A percentile compares a stretch with the other conserved stretches of the same genome.
These are phyloP conservation scores for Mirounga angustirostris DNA, from an alignment of 2,113 vertebrate genomes.

Conservation along the genomic window DNA sequence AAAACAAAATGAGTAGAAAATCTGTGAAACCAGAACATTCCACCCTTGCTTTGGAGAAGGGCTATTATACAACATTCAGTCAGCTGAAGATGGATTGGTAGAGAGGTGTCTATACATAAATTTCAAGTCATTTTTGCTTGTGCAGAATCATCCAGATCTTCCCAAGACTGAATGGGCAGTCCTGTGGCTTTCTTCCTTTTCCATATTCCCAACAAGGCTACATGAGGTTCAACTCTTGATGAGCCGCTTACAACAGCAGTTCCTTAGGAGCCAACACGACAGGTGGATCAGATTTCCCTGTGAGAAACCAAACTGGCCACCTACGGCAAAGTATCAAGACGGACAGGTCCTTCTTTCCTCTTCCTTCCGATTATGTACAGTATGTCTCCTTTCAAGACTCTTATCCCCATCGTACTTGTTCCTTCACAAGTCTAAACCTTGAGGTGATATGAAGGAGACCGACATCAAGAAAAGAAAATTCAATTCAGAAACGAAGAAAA, in stretches of 20 bases:
- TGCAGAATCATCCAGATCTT: slow-evolving; percentile 58
- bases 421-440: slow-evolving; percentile 71
- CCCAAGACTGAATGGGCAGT: slow-evolving; percentile 62
- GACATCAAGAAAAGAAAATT: slow-evolving; percentile 65
- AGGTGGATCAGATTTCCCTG: slow-evolving; percentile 67
- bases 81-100: slow-evolving; percentile 74
- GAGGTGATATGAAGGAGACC: slow-evolving; percentile 73
- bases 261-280: slow-evolving; percentile 77
- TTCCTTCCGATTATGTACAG: slow-evolving; percentile 59
- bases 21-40: slow-evolving; percentile 66
- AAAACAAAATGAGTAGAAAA: slow-evolving; percentile 72
- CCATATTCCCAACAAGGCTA: slow-evolving; percentile 72
- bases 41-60: slow-evolving; percentile 78
- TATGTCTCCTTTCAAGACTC: slow-evolving; percentile 74
- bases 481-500: slow-evolving; percentile 60
- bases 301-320: slow-evolving; percentile 69
- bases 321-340: slow-evolving; percentile 60
- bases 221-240: slow-evolving; percentile 70
- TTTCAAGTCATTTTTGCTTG: slow-evolving; percentile 65
- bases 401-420: slow-evolving; percentile 38
- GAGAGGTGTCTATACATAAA: slow-evolving; percentile 61
- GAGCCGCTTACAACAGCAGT: slow-evolving; percentile 77
- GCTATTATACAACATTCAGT: slow-evolving; percentile 74
- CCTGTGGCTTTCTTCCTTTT: slow-evolving; percentile 78
- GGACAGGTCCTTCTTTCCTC: slow-evolving; percentile 62